Base-by-base conservation (phyloP, 2,888 invertebrate genomes). In the Onchidella celtica region DNA sequence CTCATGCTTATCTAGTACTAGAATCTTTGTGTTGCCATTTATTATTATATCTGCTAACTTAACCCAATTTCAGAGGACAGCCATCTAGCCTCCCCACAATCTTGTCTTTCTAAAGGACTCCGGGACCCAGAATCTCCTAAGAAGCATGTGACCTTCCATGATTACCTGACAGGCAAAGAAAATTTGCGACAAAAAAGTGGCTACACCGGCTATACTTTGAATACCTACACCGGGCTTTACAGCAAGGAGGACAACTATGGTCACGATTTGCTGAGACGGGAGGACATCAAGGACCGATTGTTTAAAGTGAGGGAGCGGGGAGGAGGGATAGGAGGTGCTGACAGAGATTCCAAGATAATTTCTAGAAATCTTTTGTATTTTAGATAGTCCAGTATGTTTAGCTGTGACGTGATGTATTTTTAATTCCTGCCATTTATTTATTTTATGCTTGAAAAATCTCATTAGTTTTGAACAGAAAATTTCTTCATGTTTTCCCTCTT, bases 101-200 rank as follows among this genome's bases (percentile, higher is more conserved):
- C 91, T 4, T 90, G 90, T 83, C 76, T 91, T 21, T 87, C 88
- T 6, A 88, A 87, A 81, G 87, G 85, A 24, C 87, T 84, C n/a
- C 86, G 85, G 65, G 89, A 88, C 27, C 82, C 85, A 29, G 90
- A 90, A 29, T 88, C 90, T 47, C 90, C 90, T 21, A 91, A 91
- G 84, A 91, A 91, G 81, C 88, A 89, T 77, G 91, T 91, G 14
- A 87, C 90, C 9, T 91, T 91, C 83, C 88, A 90, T 63, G 87
- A 88, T 86, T 88, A 89, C 65, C 68, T 80, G 9, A 66, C 74
- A 59, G 89, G 90, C 66, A 89, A 91, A 69, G 89, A 91, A 86
- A 91, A 91, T 76, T 85, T 87, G 36, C 85, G 89, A 36, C 85
- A 86, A 57, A 86, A 86, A 63, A 84, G 86, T 55, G 82, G 85